phyloP scores from a whole-genome alignment of 2,888 invertebrate genomes.

The Brachyptera putata region DNA sequence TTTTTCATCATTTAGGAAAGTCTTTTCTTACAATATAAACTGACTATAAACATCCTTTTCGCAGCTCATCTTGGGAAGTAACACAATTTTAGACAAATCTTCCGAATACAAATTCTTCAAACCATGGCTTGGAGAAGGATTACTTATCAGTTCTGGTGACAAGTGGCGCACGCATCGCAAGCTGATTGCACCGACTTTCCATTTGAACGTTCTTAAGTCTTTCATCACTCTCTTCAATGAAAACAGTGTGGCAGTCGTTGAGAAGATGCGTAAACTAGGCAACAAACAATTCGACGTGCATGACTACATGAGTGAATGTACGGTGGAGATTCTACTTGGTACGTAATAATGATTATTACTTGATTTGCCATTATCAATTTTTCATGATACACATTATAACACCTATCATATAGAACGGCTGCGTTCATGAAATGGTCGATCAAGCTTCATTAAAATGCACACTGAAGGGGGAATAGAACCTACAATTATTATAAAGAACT shows the following conservation, averaged over 20 bases:
- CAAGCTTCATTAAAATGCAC: no score
- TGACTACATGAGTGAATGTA: slow-evolving; percentile 51
- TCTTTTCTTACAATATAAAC: no score
- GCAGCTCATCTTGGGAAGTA: slow-evolving; percentile 62
- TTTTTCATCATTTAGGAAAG: no score
- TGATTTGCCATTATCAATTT: no score
- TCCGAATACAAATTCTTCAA: slow-evolving; percentile 71
- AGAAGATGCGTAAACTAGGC: slow-evolving; percentile 41
- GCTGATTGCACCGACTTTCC: slow-evolving; percentile 83
- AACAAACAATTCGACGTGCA: slow-evolving; percentile 50
- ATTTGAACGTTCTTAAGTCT: slow-evolving; percentile 79
- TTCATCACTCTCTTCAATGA: slow-evolving; percentile 83
- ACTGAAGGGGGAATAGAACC: no score
- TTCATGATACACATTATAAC: no score
- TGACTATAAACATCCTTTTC: no score
- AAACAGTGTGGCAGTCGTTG: slow-evolving; percentile 62
- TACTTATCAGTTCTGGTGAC: slow-evolving; percentile 72
- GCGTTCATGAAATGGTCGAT: no score
- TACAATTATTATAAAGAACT: no score
- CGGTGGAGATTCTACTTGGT: slow-evolving; percentile 76
- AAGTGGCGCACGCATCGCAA: slow-evolving; percentile 84
- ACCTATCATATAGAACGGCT: no score
- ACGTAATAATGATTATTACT: slow-evolving; percentile 40
- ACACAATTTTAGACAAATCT: slow-evolving; percentile 76
- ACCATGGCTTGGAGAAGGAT: slow-evolving; percentile 79